Evolutionary conservation across 2,888 invertebrate genomes (phyloP), one percentile per base, ranked within the genome.

Genomic region (Ctena decussata): DNA sequence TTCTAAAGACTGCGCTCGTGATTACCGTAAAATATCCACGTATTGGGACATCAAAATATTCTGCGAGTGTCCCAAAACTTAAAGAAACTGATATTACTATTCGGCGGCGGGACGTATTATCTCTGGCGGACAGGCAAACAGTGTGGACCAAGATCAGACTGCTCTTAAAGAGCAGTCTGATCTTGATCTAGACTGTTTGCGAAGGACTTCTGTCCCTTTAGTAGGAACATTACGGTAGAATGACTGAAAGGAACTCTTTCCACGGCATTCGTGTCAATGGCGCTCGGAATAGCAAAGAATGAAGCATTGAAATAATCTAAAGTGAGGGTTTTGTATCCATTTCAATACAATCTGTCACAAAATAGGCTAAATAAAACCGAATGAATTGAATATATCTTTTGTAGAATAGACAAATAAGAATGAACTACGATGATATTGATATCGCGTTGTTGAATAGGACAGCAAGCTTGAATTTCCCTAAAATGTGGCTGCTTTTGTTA

Each of bases 251-350:
- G 18, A 65, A 8, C 35, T 65, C 65, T 65, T 65, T 65, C 65
- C 1, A 65, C 18, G 65, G 35, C 65, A 24, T 35, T 65, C 65
- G 32, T 65, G 30, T 65, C 30, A 65, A 65, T 35, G 65, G 65
- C 27, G 24, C 6, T 12, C 65, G 35, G 65, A 65, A 35, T 30
- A 35, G 65, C 12, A 65, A 35, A 65, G 65, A 65, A 65, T 65
- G 65, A 30, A 27, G 24, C 65, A 65, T 65, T 65, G 65, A 65
- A 65, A 65, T 65, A 65, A 65, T 65, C 65, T 65, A 35, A 65
- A 65, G 65, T 24, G 65, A 79, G 53, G 76, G 65, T 85, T 85
- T 85, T 82, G 85, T 85, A 85, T 85, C 82, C 82, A 82, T 60
- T 70, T 82, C 79, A 60, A 82, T 85, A 78, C 81, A 85, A 49